These are phyloP conservation scores for Microhierax caerulescens DNA, from an alignment of 2,797 vertebrate genomes.

Conservation along the genomic window DNA sequence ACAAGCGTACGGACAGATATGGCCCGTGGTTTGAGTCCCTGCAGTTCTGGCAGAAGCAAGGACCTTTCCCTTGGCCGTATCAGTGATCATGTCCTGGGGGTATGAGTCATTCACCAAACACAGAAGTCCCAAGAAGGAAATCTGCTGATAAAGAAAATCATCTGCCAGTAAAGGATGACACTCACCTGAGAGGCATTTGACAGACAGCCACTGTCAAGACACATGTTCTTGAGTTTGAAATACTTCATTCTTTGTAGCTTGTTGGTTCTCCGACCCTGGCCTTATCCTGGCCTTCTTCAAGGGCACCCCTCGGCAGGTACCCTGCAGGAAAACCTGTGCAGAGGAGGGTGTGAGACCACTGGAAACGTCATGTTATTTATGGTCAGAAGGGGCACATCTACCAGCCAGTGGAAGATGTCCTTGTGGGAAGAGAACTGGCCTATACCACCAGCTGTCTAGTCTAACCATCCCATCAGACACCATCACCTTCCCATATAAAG, in stretches of 20 bases:
- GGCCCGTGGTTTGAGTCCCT: background rate
- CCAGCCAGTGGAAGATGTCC: background rate
- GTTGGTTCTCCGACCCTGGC: background rate
- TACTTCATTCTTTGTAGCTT: background rate
- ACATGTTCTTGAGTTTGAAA: background rate
- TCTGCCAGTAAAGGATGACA: background rate
- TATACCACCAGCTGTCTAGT: rapidly evolving
- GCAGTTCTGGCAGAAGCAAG: background rate
- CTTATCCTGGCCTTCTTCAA: background rate
- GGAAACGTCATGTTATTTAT: background rate
- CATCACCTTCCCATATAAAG: background rate
- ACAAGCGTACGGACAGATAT: background rate
- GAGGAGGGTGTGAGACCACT: background rate
- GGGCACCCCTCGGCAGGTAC: background rate
- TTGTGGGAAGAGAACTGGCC: background rate
- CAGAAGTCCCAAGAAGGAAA: background rate
- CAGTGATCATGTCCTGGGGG: background rate
- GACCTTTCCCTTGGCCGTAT: background rate
- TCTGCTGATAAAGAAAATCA: background rate
- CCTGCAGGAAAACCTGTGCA: background rate
- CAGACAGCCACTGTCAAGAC: background rate
- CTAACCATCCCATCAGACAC: background rate
- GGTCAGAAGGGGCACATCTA: background rate
- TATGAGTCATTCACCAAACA: background rate
- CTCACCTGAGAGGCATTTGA: background rate